Base-by-base conservation (phyloP, 2,888 invertebrate species). In the Zaprionus bogoriensis region DNA sequence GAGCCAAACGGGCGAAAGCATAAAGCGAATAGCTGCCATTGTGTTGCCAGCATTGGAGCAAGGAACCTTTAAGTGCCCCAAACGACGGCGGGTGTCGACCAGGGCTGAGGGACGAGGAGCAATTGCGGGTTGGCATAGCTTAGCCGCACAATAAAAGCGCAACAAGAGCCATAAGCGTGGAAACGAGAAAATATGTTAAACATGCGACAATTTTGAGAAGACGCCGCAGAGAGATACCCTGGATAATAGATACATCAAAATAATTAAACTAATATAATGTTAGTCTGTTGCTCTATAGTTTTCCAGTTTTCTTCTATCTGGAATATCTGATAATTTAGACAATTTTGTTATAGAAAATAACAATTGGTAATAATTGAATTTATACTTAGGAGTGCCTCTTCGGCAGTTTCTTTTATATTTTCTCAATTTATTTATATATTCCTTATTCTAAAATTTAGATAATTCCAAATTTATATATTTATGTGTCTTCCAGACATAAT, bases 91-190 rank as follows among this genome's bases (percentile, higher is more conserved):
- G 14, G 14, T 22, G 55, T 14, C 32, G 38, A 36, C n/a, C 17
- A n/a, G 17, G 14, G 12, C 9, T 20, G 22, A 12, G 3, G 59
- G 12, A 39, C 28, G 10, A 19, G 9, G 4, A 17, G 14, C 19
- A 60, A 39, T 32, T 61, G 45, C 22, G 46, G 52, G 59, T 30
- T 30, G 47, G 42, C 65, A 73, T 69, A 64, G 63, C 60, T 82
- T 54, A 74, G 68, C 76, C 68, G 51, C 85, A 77, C 57, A 70
- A 73, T 59, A 81, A 87, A 84, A 77, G 84, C 72, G 81, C 84
- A 87, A 77, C 81, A 80, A 87, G 75, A 74, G 60, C 61, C 45
- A 45, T 51, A 64, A 68, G 67, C 59, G 62, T 23, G 48, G 71
- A 59, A 32, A 62, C 58, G 55, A 52, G 58, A 58, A 59, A 74